Conservation (phyloP, 2,888 invertebrate genomes). For the Lamellibrachia satsuma region DNA sequence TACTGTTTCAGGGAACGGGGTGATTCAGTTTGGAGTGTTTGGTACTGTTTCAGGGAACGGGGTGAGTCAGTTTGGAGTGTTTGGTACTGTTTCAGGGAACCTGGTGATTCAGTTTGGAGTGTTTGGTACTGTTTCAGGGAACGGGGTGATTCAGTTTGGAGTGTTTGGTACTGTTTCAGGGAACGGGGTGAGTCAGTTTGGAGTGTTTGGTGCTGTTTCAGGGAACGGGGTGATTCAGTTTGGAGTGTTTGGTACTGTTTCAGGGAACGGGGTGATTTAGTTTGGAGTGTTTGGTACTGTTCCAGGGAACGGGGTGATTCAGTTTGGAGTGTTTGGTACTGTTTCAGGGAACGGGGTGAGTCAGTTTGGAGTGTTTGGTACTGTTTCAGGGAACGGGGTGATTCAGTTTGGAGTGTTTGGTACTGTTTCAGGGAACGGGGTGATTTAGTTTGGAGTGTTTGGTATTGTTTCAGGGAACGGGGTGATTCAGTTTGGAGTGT, state of each 20-base stretch:
- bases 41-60: slow-evolving; percentile 25
- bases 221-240: slow-evolving; percentile 32
- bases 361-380: slow-evolving; percentile 37
- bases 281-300: slow-evolving; percentile 36
- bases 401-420: slow-evolving; percentile 38
- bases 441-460: too few species aligned
- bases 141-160: neutral
- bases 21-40: slow-evolving; percentile 38
- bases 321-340: slow-evolving; percentile 36
- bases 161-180: neutral
- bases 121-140: slow-evolving; percentile 34
- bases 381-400: slow-evolving; percentile 23
- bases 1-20: slow-evolving; percentile 25
- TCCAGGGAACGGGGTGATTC: slow-evolving; percentile 26
- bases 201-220: slow-evolving; percentile 34
- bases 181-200: slow-evolving; percentile 31
- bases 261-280: slow-evolving; percentile 26
- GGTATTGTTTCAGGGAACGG: slow-evolving; percentile 23
- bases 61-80: slow-evolving; percentile 35
- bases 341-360: slow-evolving; percentile 26
- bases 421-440: slow-evolving; percentile 27
- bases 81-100: slow-evolving; percentile 26
- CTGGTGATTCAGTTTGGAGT: slow-evolving; percentile 34
- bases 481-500: slow-evolving; percentile 36
- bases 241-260: slow-evolving; percentile 33